Conservation (phyloP, 2,113 vertebrate genomes). For the Megaleporinus macrocephalus region DNA sequence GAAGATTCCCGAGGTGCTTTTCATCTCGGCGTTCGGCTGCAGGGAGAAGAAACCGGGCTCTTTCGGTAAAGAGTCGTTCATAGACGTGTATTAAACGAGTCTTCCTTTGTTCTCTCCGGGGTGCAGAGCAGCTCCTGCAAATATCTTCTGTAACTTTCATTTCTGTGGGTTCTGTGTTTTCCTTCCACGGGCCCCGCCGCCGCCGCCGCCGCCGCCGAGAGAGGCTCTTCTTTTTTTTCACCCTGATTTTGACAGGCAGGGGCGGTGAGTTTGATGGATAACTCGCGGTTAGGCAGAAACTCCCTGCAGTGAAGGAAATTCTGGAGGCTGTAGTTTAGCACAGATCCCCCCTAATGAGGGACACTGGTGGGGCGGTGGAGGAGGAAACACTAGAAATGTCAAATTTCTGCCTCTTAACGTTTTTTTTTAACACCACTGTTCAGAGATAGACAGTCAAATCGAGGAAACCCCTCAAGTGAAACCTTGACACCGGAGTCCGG, state of each 20-base stretch:
- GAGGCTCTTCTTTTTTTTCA: background rate
- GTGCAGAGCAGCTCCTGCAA: constrained; percentile 3
- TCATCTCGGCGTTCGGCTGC: background rate
- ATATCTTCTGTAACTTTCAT: constrained; percentile 8
- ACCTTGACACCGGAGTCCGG: background rate
- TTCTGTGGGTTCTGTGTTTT: constrained; percentile 10
- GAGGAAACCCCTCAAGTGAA: background rate
- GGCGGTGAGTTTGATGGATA: constrained; percentile 14
- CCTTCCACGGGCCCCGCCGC: background rate
- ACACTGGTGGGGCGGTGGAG: background rate
- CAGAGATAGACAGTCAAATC: background rate
- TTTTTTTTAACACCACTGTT: background rate
- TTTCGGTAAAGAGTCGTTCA: background rate
- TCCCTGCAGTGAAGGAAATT: constrained; percentile 31
- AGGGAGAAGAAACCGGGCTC: constrained; percentile 12
- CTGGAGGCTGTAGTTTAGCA: constrained; percentile 31
- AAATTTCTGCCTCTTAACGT: background rate
- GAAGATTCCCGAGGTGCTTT: background rate
- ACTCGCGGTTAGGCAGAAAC: background rate
- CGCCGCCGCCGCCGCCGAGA: constrained; percentile 8
- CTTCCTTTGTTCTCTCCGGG: constrained; percentile 16
- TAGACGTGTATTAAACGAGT: constrained; percentile 5
- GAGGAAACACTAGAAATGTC: background rate
- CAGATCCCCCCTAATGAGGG: constrained; percentile 32
- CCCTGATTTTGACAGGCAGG: constrained; percentile 31